phyloP scores from a whole-genome alignment of 2,113 vertebrate genomes.

The Heptranchias perlo region DNA sequence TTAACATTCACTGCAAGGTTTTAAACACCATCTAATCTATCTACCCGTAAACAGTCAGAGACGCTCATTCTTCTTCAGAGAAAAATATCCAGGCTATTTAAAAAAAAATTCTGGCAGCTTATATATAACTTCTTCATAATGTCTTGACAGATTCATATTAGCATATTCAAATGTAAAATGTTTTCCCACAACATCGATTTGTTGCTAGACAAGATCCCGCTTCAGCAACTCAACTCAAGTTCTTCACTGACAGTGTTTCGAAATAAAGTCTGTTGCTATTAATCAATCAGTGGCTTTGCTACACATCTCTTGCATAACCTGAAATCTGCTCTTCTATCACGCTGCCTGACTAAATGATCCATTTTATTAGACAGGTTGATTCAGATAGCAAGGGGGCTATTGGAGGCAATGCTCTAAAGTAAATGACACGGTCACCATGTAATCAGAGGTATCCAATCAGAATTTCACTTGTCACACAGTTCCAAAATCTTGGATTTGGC shows the following conservation, averaged over 20 bases:
- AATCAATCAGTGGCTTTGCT: not conserved
- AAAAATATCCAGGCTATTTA: not conserved
- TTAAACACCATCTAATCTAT: not conserved
- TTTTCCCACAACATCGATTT: not conserved
- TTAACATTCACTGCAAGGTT: not conserved
- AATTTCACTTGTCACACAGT: too few species aligned
- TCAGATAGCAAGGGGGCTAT: not conserved
- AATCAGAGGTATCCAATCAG: not conserved
- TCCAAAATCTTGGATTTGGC: not conserved
- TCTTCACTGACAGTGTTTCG: not conserved
- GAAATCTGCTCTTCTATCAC: not conserved
- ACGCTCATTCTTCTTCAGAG: not conserved
- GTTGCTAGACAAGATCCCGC: not conserved
- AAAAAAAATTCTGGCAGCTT: not conserved
- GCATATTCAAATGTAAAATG: not conserved
- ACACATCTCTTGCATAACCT: not conserved
- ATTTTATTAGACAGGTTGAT: not conserved
- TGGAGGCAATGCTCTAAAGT: not conserved
- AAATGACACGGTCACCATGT: not conserved
- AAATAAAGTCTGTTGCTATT: not conserved
- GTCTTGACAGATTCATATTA: not conserved
- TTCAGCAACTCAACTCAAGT: not conserved
- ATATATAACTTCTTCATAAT: not conserved
- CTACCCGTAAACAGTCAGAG: too few species aligned
- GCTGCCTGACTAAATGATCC: not conserved